A percentile compares a stretch with the other conserved stretches of the same genome.
Conservation (phyloP, 2,888 invertebrate genomes). For the Microctonus brassicae region DNA sequence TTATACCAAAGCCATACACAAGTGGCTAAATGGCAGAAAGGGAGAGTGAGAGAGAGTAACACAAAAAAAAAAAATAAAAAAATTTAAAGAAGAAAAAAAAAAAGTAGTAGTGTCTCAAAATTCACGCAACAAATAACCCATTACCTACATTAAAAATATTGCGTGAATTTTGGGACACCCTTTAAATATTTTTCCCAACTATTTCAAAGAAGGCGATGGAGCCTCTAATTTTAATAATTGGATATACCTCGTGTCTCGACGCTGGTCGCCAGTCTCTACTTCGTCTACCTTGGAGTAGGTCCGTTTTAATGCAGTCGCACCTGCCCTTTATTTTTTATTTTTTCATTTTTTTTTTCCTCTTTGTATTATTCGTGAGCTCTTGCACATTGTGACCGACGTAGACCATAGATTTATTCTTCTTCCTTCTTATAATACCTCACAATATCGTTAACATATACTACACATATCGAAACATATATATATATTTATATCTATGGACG, state of each 20-base stretch:
- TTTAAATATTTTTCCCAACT: no score
- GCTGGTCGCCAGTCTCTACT: not conserved
- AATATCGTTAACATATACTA: not conserved
- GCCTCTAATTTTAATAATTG: conserved; percentile 69
- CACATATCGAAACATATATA: not conserved
- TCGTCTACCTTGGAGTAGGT: conserved; percentile 45
- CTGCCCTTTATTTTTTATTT: conserved; percentile 66
- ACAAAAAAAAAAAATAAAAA: not conserved
- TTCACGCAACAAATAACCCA: no score
- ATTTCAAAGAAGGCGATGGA: conserved; percentile 64
- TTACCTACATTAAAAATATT: no score
- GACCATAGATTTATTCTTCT: conserved; percentile 20
- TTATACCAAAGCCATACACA: no score
- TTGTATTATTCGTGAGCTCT: conserved; percentile 47
- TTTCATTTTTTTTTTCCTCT: no score
- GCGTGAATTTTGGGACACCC: no score
- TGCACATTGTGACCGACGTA: conserved; percentile 37
- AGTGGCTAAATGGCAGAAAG: no score
- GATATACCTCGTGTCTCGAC: conserved; percentile 48
- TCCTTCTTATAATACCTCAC: conserved; percentile 22
- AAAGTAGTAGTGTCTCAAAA: no score
- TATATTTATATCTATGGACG: not conserved
- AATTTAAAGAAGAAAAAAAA: no score
- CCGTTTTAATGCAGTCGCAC: conserved; percentile 60
- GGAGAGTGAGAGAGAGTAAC: not conserved